Evolutionary conservation across 2,797 vertebrate genomes (phyloP).

Genomic region (Tamandua tetradactyla): DNA sequence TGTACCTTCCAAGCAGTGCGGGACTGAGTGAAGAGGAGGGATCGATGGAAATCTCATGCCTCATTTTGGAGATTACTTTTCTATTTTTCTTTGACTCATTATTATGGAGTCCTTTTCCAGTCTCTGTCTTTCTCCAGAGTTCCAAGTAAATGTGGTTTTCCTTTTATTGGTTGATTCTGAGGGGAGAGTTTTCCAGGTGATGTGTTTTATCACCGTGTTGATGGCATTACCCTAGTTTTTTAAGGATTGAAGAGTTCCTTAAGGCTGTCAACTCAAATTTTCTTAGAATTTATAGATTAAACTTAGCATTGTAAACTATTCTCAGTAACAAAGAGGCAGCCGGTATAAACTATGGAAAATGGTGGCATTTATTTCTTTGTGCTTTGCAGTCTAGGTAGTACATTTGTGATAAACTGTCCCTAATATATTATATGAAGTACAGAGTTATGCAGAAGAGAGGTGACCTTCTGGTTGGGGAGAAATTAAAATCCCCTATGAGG

Average conservation of each 20-base stretch:
- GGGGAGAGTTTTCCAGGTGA: too few species aligned
- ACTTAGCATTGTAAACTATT: background rate
- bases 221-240: too few species aligned
- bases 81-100: too few species aligned
- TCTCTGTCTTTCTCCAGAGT: too few species aligned
- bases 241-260: background rate
- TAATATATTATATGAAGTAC: background rate
- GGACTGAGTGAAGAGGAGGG: too few species aligned
- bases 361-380: background rate
- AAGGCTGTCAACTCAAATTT: background rate
- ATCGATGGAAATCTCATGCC: too few species aligned
- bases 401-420: background rate
- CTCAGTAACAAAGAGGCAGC: background rate
- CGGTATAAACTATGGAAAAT: background rate
- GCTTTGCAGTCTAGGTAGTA: background rate
- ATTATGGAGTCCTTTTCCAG: too few species aligned
- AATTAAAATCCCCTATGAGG: background rate
- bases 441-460: background rate
- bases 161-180: too few species aligned
- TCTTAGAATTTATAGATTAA: slow-evolving; percentile 1
- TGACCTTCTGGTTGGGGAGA: background rate
- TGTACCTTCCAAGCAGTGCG: too few species aligned
- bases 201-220: too few species aligned
- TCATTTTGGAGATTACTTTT: too few species aligned
- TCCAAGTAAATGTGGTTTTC: too few species aligned